Evolutionary conservation across 2,113 vertebrate species (phyloP).

Genomic region (Melospiza georgiana): DNA sequence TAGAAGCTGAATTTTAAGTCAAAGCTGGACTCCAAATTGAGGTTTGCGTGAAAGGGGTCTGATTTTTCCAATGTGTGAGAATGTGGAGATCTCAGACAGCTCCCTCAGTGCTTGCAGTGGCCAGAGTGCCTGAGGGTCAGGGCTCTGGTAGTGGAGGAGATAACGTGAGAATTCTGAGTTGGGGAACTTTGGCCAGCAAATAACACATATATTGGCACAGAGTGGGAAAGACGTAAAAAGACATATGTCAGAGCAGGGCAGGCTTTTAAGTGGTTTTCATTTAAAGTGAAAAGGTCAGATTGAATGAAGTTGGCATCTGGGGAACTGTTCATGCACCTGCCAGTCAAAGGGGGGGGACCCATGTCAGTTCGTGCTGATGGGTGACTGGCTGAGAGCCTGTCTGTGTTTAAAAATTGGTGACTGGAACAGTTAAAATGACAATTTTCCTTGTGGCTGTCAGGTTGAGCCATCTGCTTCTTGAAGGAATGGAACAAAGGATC

Average conservation of each 20-base stretch:
- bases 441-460: neutral
- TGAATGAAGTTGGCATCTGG: slow-evolving; percentile 15
- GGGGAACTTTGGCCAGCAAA: neutral
- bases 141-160: neutral
- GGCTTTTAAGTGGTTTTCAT: slow-evolving; percentile 47
- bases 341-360: neutral
- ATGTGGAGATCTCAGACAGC: neutral
- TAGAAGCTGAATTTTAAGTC: neutral
- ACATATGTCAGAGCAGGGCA: slow-evolving; percentile 1
- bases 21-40: neutral
- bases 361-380: neutral
- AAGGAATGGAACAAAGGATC: neutral
- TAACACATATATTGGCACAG: neutral
- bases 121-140: neutral
- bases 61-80: neutral
- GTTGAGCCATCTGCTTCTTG: neutral
- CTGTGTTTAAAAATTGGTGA: neutral
- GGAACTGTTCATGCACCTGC: neutral
- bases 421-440: neutral
- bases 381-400: slow-evolving; percentile 12
- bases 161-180: neutral
- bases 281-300: slow-evolving; percentile 57
- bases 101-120: neutral
- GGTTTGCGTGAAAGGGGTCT: neutral
- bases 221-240: neutral